phyloP scores from a whole-genome alignment of 2,113 vertebrate genomes.

The Percina caprodes region DNA sequence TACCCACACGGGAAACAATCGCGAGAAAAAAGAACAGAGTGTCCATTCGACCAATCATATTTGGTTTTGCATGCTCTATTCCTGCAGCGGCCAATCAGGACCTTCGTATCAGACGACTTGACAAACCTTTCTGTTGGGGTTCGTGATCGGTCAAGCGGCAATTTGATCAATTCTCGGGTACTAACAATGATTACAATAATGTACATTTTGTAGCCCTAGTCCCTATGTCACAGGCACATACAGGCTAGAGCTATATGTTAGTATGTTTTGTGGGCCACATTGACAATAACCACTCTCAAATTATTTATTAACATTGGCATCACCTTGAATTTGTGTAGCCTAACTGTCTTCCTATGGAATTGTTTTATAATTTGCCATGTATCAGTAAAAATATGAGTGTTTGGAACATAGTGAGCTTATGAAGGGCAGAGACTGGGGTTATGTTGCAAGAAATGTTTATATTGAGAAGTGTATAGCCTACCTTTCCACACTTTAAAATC shows the following conservation, averaged over 20 bases:
- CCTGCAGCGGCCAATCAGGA: slow-evolving; percentile 62
- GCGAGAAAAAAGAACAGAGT: slow-evolving; percentile 76
- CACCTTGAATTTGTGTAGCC: no score
- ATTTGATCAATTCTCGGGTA: slow-evolving; percentile 39
- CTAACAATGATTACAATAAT: slow-evolving; percentile 6
- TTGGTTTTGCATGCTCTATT: slow-evolving; percentile 40
- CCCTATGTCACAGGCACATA: background rate
- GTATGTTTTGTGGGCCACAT: background rate
- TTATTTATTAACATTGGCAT: background rate
- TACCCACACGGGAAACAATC: slow-evolving; percentile 87
- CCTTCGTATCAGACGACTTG: slow-evolving; percentile 20
- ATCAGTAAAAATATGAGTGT: background rate
- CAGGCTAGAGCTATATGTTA: background rate
- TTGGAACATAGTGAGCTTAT: background rate
- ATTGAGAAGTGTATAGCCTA: background rate
- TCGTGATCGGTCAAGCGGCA: slow-evolving; percentile 70
- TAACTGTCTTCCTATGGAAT: background rate
- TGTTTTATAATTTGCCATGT: background rate
- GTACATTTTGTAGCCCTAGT: background rate
- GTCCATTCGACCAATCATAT: slow-evolving; percentile 75
- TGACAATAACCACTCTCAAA: background rate
- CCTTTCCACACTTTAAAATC: background rate
- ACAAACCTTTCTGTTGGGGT: slow-evolving; percentile 66
- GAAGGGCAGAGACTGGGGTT: background rate
- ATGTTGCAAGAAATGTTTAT: background rate